phyloP scores from a whole-genome alignment of 2,113 vertebrate species.

The Plotosus lineatus region DNA sequence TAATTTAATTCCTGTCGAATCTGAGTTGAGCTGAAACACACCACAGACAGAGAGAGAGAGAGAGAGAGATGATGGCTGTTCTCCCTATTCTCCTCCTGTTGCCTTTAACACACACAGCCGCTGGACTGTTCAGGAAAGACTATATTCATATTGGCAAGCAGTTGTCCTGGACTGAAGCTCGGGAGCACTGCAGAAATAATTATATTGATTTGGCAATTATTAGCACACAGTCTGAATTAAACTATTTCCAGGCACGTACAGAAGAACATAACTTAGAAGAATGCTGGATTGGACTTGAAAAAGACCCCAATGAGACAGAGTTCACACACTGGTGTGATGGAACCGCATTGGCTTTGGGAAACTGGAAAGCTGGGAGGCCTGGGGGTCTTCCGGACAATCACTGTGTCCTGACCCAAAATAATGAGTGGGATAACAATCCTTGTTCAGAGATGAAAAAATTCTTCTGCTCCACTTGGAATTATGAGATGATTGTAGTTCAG shows the following conservation, averaged over 20 bases:
- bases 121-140: background rate
- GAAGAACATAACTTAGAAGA: accelerated
- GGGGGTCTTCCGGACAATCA: accelerated
- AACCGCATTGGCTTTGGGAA: background rate
- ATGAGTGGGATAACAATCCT: accelerated
- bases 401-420: background rate
- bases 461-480: conserved; percentile 8
- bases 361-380: background rate
- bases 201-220: background rate
- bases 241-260: background rate
- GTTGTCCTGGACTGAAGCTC: background rate
- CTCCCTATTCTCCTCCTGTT: background rate
- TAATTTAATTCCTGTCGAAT: background rate
- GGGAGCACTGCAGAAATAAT: background rate
- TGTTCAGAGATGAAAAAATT: background rate
- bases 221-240: background rate
- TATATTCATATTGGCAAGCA: accelerated
- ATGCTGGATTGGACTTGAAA: background rate
- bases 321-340: conserved; percentile 1
- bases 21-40: background rate
- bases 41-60: too few relatives aligned
- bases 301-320: accelerated
- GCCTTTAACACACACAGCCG: background rate
- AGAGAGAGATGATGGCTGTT: too few relatives aligned
- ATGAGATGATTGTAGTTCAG: conserved; percentile 2